These are phyloP conservation scores for Orchesellides sinensis DNA, from an alignment of 2,888 invertebrate species.

Conservation along the genomic window DNA sequence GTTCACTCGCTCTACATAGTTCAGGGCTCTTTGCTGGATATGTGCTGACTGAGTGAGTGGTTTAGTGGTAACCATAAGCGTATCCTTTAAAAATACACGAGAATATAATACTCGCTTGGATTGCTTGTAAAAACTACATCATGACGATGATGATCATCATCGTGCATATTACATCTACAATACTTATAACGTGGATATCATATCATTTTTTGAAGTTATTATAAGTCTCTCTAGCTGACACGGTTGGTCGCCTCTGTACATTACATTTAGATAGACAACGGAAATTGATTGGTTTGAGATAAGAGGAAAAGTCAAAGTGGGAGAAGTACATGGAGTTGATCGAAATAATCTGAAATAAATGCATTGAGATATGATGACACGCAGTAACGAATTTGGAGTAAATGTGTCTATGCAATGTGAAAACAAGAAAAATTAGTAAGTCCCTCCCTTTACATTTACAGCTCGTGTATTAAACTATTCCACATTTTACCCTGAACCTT, in stretches of 20 bases:
- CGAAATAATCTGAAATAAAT: constrained; percentile 9
- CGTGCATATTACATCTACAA: too few relatives aligned
- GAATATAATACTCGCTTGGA: constrained; percentile 11
- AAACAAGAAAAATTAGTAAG: background rate
- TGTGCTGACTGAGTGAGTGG: constrained; percentile 18
- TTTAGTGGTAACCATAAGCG: constrained; percentile 19
- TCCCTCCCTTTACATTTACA: too few relatives aligned
- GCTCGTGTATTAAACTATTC: too few relatives aligned
- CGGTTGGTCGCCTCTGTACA: constrained; percentile 24
- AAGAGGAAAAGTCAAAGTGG: constrained; percentile 18
- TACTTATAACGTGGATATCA: constrained; percentile 4
- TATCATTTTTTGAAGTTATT: constrained; percentile 11
- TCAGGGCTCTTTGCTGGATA: background rate
- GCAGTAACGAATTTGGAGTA: background rate
- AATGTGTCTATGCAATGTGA: background rate
- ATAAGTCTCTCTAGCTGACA: constrained; percentile 17
- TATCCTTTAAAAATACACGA: constrained; percentile 3
- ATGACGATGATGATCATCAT: constrained; percentile 13
- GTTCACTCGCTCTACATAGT: background rate
- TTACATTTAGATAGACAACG: constrained; percentile 5
- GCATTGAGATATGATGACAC: constrained; percentile 4
- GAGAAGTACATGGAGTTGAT: background rate
- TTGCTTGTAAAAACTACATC: constrained; percentile 16
- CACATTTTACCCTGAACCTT: too few relatives aligned
- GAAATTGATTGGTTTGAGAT: constrained; percentile 16